Conservation (phyloP, 2,113 vertebrate genomes). For the Strigops habroptila region DNA sequence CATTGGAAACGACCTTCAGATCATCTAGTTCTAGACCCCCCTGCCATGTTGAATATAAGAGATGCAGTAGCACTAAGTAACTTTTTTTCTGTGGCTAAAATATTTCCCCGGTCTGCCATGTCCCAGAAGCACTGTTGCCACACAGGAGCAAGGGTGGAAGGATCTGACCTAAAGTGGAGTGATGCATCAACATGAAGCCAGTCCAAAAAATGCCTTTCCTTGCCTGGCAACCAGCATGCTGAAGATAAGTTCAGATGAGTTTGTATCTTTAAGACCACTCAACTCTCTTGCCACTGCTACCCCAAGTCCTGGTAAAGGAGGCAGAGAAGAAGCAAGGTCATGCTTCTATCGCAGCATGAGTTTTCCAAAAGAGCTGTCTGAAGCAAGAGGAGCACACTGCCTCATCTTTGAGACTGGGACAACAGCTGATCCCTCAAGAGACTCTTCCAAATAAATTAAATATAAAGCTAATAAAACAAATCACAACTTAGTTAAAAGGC, state of each 20-base stretch:
- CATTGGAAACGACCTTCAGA: too few relatives aligned
- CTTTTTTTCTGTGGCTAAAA: background rate
- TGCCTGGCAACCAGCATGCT: background rate
- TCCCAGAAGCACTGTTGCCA: background rate
- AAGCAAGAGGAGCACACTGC: background rate
- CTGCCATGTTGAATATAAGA: background rate
- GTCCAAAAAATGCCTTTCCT: background rate
- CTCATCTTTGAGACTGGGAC: background rate
- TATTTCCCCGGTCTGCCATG: background rate
- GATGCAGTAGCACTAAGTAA: background rate
- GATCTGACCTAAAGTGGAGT: background rate
- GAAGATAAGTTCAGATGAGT: background rate
- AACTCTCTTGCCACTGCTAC: background rate
- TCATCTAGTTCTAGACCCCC: background rate
- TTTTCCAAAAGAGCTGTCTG: background rate
- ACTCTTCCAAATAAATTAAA: background rate
- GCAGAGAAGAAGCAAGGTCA: background rate
- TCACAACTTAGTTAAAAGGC: constrained; percentile 2
- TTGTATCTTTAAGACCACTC: background rate
- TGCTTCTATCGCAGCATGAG: background rate
- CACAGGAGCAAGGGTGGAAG: background rate
- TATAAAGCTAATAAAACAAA: background rate
- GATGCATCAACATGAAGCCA: background rate
- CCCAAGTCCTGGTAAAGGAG: background rate
- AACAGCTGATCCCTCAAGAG: background rate